These are phyloP conservation scores for Clangula hyemalis DNA, from an alignment of 2,797 vertebrate species.

Conservation along the genomic window DNA sequence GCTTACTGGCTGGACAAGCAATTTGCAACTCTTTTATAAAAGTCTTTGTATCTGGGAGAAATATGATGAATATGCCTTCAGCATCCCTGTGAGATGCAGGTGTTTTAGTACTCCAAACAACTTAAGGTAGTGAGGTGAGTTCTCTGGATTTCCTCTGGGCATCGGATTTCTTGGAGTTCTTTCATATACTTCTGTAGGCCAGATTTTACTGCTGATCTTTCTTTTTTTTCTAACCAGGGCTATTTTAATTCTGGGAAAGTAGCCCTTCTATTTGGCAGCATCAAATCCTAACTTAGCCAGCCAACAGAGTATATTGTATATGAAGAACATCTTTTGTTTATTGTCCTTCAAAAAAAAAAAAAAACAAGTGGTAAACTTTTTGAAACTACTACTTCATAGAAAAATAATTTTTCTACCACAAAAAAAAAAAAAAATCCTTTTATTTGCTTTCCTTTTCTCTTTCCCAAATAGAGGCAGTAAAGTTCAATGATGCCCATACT, in stretches of 20 bases:
- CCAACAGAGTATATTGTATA: not conserved
- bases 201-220: rapidly evolving
- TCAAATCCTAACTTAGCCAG: not conserved
- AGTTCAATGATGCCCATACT: not conserved
- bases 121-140: rapidly evolving
- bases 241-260: not conserved
- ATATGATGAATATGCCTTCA: not conserved
- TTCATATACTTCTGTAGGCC: not conserved
- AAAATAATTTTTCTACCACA: not conserved
- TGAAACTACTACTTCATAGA: not conserved
- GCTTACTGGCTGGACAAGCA: not conserved
- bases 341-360: not conserved
- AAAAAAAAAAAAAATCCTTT: not conserved
- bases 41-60: not conserved
- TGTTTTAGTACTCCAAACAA: rapidly evolving
- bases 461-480: not conserved
- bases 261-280: not conserved
- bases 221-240: not conserved
- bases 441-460: not conserved
- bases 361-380: not conserved
- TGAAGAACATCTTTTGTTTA: not conserved
- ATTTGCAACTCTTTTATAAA: not conserved
- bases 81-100: rapidly evolving
- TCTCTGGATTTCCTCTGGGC: not conserved
- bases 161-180: not conserved